These are phyloP conservation scores for Ormyrus thymus DNA, from an alignment of 2,888 invertebrate genomes.

Conservation along the genomic window DNA sequence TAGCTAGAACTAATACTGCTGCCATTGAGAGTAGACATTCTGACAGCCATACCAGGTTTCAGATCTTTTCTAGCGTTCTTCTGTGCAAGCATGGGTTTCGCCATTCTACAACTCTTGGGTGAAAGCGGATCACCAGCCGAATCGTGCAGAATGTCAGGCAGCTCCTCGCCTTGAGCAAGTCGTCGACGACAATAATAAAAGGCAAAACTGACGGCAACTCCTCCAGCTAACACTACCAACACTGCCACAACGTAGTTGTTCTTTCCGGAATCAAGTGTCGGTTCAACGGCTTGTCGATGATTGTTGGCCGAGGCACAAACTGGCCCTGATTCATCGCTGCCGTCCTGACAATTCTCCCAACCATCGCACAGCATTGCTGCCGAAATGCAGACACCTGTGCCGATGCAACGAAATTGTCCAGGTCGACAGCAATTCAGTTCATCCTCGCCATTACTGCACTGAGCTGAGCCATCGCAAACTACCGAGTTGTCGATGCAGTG, in stretches of 20 bases:
- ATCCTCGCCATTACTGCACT: slow-evolving; percentile 83
- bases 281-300: slow-evolving; percentile 72
- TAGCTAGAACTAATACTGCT: slow-evolving; percentile 81
- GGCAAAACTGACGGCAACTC: slow-evolving; percentile 77
- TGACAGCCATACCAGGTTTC: slow-evolving; percentile 75
- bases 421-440: slow-evolving; percentile 82
- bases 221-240: slow-evolving; percentile 77
- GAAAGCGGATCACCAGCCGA: slow-evolving; percentile 82
- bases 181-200: slow-evolving; percentile 78
- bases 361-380: slow-evolving; percentile 84
- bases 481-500: slow-evolving; percentile 79
- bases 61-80: slow-evolving; percentile 72
- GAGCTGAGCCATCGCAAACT: slow-evolving; percentile 80
- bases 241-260: slow-evolving; percentile 78
- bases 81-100: slow-evolving; percentile 70
- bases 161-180: slow-evolving; percentile 74
- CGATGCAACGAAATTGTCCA: slow-evolving; percentile 83
- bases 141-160: slow-evolving; percentile 78
- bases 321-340: slow-evolving; percentile 84
- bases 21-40: slow-evolving; percentile 81
- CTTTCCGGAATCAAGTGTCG: slow-evolving; percentile 73
- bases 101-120: slow-evolving; percentile 75
- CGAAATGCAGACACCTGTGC: slow-evolving; percentile 84
- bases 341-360: slow-evolving; percentile 86
- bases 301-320: slow-evolving; percentile 77